Evolutionary conservation across 92 coral and sea anemone genomes (phyloP), one percentile per base, ranked within the genome.

Genomic region (Porites cylindrica): DNA sequence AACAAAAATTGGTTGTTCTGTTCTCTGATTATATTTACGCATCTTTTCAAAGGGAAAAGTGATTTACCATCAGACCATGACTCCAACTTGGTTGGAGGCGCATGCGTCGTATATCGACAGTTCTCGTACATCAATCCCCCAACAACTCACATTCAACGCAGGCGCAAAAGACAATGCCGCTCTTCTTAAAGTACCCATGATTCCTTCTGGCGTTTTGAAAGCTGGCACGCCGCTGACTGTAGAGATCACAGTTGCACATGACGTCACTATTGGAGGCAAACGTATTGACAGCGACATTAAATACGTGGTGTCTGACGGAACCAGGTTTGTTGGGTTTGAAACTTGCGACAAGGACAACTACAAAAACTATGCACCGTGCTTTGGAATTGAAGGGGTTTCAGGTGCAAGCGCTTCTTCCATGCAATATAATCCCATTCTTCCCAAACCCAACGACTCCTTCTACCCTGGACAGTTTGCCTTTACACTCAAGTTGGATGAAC

Each of bases 61-160:
- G 19, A 53, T 72, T 51, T 72, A 72, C 53, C 23, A 26, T 51
- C 12, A 75, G 51, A 53, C 50, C 32, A 78, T 69, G 90, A 86
- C 90, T 1, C 90, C 90, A 0, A 38, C 72, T 20, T 17, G 70
- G 67, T 24, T 86, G 19, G 66, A 58, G 17, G 66, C 62, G 16
- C 75, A 78, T 29, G 82, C 89, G 56, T 51, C 79, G 0, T 86
- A 78, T 58, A 23, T 86, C 12, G 85, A 86, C 64, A 56, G 66
- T 20, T 73, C 47, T 24, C 82, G 76, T 53, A 51, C 67, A 16
- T 12, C 78, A 52, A 47, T 71, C 8, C 23, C 83, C 20, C 50
- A 51, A 26, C 84, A 69, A 78, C 85, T 86, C 70, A 77, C 78
- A n/a, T 86, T 86, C 51, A 86, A 86, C 52, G 79, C 90, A 38